Evolutionary conservation across 2,113 vertebrate genomes (phyloP), one percentile per base, ranked within the genome.

Genomic region (Cyphomyrus plagiostoma): DNA sequence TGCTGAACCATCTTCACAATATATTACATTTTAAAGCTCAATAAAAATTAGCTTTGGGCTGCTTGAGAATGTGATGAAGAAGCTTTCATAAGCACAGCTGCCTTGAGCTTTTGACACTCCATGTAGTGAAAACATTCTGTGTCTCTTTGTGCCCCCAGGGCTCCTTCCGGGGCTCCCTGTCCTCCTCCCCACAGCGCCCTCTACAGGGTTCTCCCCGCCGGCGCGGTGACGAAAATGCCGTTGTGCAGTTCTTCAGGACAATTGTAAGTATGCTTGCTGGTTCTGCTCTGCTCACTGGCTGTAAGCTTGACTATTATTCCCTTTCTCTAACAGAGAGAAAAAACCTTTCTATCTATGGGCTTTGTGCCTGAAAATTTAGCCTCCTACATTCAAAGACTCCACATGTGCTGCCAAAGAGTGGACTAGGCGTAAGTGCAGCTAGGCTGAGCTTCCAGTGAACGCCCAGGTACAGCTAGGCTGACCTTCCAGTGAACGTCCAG

Each of bases 211-310:
- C 96, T 93, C 97, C 97, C 11, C 97, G 97, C 90, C 97, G 97
- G 91, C 94, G 97, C 42, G 96, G 96, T 26, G 97, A 96, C 0
- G 98, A 99, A 90, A 98, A 98, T 93, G 97, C 98, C 0, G 98
- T 99, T 92, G 96, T 98, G 90, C 97, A 98, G 91, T 99, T 99
- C 97, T 98, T 99, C 96, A 98, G 97, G 96, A 98, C 97, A 91
- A 99, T 99, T 42, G 98, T 99, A 94, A 98, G 97, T 95, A 62
- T 53, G 19, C 23, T 42, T 58, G 21, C 26, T 15, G 66, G 5
- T 84, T 6, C 17, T 80, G 4, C 48, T 23, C 70, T 35, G 83
- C 87, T 88, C 82, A n/a, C 42, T 86, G 7, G 49, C 85, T 19
- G 49, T 86, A 52, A 52, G 49, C 85, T 15, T 9, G 2, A 46